A percentile compares a stretch with the other conserved stretches of the same genome.
These are phyloP conservation scores for Orbicella faveolata DNA, from an alignment of 64 coral and sea anemone species.

Conservation along the genomic window DNA sequence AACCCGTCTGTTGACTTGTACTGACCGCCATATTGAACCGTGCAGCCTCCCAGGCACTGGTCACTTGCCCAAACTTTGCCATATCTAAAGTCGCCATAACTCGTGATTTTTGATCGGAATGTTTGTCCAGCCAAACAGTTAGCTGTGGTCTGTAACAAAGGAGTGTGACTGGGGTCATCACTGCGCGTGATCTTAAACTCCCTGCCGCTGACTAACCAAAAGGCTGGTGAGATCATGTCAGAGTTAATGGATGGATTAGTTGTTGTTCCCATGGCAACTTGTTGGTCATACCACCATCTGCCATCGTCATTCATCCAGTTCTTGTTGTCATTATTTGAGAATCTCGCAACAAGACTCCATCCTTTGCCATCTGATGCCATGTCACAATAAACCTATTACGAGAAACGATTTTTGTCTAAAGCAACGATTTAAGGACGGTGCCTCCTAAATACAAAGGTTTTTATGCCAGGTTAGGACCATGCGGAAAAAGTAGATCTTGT, in stretches of 20 bases:
- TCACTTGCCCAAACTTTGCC: too few relatives aligned
- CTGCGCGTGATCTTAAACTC: slow-evolving; percentile 62
- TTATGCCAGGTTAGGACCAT: too few relatives aligned
- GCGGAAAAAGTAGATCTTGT: too few relatives aligned
- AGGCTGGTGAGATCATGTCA: neutral
- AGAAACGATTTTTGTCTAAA: too few relatives aligned
- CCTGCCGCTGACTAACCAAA: slow-evolving; percentile 37
- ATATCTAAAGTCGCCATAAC: too few relatives aligned
- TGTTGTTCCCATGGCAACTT: neutral
- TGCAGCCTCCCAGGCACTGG: too few relatives aligned
- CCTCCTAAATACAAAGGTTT: too few relatives aligned
- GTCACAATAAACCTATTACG: too few relatives aligned
- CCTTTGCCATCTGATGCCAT: too few relatives aligned
- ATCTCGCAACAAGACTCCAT: neutral
- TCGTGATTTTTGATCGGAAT: neutral
- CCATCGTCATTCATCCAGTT: neutral
- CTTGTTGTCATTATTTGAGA: neutral
- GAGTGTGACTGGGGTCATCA: slow-evolving; percentile 30
- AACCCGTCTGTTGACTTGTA: too few relatives aligned
- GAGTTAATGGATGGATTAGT: neutral
- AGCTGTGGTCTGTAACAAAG: neutral
- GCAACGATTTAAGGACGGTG: too few relatives aligned
- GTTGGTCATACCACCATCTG: neutral
- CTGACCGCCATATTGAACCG: too few relatives aligned
- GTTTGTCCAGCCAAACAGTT: slow-evolving; percentile 2